Percentiles rank a stretch among this genome's conserved stretches.
These are phyloP conservation scores for Mystacornis crossleyi DNA, from an alignment of 2,113 vertebrate genomes.

Conservation along the genomic window DNA sequence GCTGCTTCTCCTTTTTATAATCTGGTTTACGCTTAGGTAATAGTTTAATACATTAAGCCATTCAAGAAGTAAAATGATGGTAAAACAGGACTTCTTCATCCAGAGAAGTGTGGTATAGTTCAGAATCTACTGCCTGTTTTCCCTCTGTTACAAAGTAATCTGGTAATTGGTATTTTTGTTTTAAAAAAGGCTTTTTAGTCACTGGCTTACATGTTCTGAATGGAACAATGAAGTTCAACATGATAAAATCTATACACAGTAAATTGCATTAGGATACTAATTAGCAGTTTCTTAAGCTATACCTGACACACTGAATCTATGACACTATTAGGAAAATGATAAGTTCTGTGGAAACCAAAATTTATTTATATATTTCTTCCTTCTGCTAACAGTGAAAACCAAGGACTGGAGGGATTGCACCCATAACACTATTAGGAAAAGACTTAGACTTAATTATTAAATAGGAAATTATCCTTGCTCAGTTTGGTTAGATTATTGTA, in stretches of 20 bases:
- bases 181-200: not conserved
- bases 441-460: not conserved
- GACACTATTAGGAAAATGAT: not conserved
- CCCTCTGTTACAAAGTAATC: not conserved
- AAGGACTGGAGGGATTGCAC: not conserved
- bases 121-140: not conserved
- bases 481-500: not conserved
- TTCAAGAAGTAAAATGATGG: not conserved
- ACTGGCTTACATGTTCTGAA: not conserved
- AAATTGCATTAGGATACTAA: conserved; percentile 7
- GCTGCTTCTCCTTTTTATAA: not conserved
- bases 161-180: not conserved
- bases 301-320: not conserved
- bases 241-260: not conserved
- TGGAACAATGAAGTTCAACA: not conserved
- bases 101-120: not conserved
- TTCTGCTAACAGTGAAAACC: not conserved
- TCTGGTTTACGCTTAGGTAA: not conserved
- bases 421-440: not conserved
- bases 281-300: not conserved
- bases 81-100: not conserved
- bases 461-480: not conserved
- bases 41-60: not conserved
- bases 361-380: not conserved
- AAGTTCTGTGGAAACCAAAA: not conserved